Evolutionary conservation across 92 coral and sea anemone species (phyloP).

Genomic region (Palythoa heliodiscus): DNA sequence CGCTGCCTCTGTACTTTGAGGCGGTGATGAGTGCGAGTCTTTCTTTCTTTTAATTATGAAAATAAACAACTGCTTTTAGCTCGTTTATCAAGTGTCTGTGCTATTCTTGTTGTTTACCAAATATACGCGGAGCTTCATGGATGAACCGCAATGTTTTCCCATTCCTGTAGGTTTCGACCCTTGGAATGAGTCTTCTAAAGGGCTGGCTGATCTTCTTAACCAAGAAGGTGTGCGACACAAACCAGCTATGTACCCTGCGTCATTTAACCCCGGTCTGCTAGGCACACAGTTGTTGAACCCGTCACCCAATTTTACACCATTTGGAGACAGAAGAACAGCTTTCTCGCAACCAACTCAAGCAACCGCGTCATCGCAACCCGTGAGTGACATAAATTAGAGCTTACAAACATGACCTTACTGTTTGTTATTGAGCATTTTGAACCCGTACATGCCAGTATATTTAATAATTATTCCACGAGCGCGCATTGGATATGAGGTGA

Average conservation of each 20-base stretch:
- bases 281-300: conserved; percentile 30
- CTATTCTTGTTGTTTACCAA: too few relatives aligned
- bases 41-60: too few relatives aligned
- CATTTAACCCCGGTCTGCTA: conserved; percentile 46
- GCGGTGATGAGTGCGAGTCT: too few relatives aligned
- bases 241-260: conserved; percentile 26
- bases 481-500: too few relatives aligned
- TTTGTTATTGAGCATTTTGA: too few relatives aligned
- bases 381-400: background rate
- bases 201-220: conserved; percentile 86
- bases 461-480: too few relatives aligned
- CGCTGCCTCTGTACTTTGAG: too few relatives aligned
- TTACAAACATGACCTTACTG: too few relatives aligned
- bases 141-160: background rate
- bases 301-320: conserved; percentile 24
- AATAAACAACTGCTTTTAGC: too few relatives aligned
- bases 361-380: background rate
- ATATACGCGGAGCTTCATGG: background rate
- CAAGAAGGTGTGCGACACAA: conserved; percentile 73
- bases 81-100: too few relatives aligned
- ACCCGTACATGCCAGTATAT: too few relatives aligned
- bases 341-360: conserved; percentile 31
- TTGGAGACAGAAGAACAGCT: background rate
- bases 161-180: conserved; percentile 90
- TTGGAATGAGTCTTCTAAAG: conserved; percentile 95